Evolutionary conservation across 2,113 vertebrate genomes (phyloP).

Genomic region (Myrmophylax atrothorax): DNA sequence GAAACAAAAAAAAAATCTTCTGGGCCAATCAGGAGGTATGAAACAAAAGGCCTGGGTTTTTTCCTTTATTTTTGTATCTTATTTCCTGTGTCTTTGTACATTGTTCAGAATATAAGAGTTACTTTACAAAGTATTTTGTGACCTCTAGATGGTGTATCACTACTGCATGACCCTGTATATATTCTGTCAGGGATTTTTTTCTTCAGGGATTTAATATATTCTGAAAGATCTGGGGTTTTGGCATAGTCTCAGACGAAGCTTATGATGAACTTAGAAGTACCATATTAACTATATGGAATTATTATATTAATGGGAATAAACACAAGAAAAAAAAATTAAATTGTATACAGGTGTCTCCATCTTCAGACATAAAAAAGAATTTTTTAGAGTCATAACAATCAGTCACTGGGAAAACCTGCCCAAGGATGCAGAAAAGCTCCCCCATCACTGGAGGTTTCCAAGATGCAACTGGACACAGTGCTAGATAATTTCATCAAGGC

Average conservation of each 20-base stretch:
- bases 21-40: background rate
- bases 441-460: background rate
- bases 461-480: background rate
- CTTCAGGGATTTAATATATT: background rate
- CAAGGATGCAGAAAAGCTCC: background rate
- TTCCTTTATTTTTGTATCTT: background rate
- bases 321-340: background rate
- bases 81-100: background rate
- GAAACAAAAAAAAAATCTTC: background rate
- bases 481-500: background rate
- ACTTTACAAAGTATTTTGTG: background rate
- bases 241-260: background rate
- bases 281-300: background rate
- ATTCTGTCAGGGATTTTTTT: background rate
- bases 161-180: background rate
- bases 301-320: background rate
- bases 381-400: background rate
- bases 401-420: background rate
- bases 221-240: background rate
- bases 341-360: background rate
- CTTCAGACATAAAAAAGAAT: background rate
- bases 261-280: background rate
- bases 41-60: background rate
- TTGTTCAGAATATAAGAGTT: background rate
- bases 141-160: background rate